Evolutionary conservation across 2,797 vertebrate species (phyloP).

Genomic region (Neostethus bicornis): DNA sequence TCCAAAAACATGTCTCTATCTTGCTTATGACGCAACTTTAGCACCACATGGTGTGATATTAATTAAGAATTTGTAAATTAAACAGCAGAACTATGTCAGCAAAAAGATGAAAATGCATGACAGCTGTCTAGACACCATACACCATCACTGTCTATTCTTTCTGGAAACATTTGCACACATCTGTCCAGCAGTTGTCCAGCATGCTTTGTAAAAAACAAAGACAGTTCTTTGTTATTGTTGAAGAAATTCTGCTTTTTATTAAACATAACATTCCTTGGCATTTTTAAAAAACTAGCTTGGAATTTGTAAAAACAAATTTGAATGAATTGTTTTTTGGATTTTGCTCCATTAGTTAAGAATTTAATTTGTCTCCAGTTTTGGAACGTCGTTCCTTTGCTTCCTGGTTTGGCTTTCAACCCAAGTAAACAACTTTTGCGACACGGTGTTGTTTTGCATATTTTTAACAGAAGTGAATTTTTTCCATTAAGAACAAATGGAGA

Average conservation of each 20-base stretch:
- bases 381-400: constrained; percentile 38
- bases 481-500: constrained; percentile 45
- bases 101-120: constrained; percentile 42
- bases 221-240: constrained; percentile 3
- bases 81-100: constrained; percentile 25
- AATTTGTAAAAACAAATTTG: background rate
- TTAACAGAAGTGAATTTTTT: constrained; percentile 40
- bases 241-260: constrained; percentile 7
- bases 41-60: constrained; percentile 10
- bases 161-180: constrained; percentile 62
- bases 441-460: constrained; percentile 22
- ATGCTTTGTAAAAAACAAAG: too few relatives aligned
- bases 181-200: constrained; percentile 71
- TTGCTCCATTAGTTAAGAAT: constrained; percentile 5
- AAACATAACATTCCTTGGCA: background rate
- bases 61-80: constrained; percentile 13
- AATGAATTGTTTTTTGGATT: background rate
- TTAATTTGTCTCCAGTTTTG: constrained; percentile 31
- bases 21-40: background rate
- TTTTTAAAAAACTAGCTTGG: background rate
- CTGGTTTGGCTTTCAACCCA: constrained; percentile 36
- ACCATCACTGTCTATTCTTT: constrained; percentile 32
- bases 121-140: constrained; percentile 63
- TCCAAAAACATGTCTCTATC: constrained; percentile 5
- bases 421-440: constrained; percentile 37